Evolutionary conservation across 2,888 invertebrate species (phyloP), one percentile per base, ranked within the genome.

Genomic region (Drosophila barbarae): DNA sequence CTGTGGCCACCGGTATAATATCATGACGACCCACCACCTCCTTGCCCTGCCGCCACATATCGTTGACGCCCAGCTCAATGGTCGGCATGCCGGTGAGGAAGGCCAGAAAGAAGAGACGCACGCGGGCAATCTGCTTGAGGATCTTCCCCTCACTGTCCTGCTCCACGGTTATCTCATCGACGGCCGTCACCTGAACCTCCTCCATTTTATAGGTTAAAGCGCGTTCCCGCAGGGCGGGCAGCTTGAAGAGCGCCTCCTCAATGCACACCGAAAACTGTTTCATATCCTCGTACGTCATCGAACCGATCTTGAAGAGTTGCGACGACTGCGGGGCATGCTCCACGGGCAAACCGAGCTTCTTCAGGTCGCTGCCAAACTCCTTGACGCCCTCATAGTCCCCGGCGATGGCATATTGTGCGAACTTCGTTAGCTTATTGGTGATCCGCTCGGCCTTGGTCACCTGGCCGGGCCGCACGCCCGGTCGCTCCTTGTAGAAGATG

Each of bases 21-120:
- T 99, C 99, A 90, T 98, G 98, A 5, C 99, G 92, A 0, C 99
- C 98, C 2, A 99, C 99, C 54, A 99, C 98, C 92, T 99, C 99
- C 90, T 95, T 95, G n/a, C 99, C 99, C 90, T 98, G 97, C n/a
- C 98, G 92, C 89, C 96, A 93, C 92, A 97, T 93, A 90, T 99
- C 99, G 90, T 99, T 99, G 60, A 99, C 93, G 5, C 99, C 99
- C 77, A 99, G 91, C 90, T 99, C 99, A 73, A 99, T 94, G 87
- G 95, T 95, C 5, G 99, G 99, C 95, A 97, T 96, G 55, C 98
- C 96, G 77, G 98, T 96, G 15, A 99, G 92, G 90, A 99, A 99
- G 28, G 98, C 98, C 59, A 99, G 91, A 90, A 98, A 98, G 91
- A 99, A 99, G 10, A 99, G 90, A 13, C 99, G 91, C 21, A 99